Evolutionary conservation across 2,888 invertebrate species (phyloP), one percentile per base, ranked within the genome.

Genomic region (Muschampia plurimacula): DNA sequence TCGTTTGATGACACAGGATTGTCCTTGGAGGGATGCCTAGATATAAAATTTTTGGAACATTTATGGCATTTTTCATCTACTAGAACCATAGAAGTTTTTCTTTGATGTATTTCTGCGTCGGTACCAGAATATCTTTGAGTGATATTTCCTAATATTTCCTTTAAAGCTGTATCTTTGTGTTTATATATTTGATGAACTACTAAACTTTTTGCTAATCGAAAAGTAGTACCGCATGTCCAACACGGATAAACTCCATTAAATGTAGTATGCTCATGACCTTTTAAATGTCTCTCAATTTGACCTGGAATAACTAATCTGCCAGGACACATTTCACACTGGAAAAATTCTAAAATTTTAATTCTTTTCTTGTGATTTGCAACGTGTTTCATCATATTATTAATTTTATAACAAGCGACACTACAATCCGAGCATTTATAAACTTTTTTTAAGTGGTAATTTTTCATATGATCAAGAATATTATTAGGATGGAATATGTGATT

Each of bases 401-500:
- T 84, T 78, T 82, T 90, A 55, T 86, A 89, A 83, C 93, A 95
- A 68, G 88, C 88, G 15, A 87, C 82, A 41, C 87, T 84, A 81
- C 95, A 95, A 36, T 79, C 75, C 59, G 87, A 84, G 78, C 95
- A 95, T 78, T 90, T 92, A 76, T 79, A 92, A 67, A 93, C 84
- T 83, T 84, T 84, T 79, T 89, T 88, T 67, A 95, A 80, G 79
- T 95, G 95, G 22, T 79, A 79, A 59, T 80, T 81, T 71, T 83
- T 89, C 82, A 95, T 91, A 81, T 96, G 96, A 0, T 86, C 77
- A 57, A 83, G 87, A 75, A 88, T 93, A 72, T 95, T 91, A 74
- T 87, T 86, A 10, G 90, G 90, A 78, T 95, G 93, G 75, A 95
- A 93, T 52, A 93, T 77, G 74, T 86, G 78, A 72, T 86, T 87